Base-by-base conservation (phyloP, 2,113 vertebrate species). In the Rallus limicola region DNA sequence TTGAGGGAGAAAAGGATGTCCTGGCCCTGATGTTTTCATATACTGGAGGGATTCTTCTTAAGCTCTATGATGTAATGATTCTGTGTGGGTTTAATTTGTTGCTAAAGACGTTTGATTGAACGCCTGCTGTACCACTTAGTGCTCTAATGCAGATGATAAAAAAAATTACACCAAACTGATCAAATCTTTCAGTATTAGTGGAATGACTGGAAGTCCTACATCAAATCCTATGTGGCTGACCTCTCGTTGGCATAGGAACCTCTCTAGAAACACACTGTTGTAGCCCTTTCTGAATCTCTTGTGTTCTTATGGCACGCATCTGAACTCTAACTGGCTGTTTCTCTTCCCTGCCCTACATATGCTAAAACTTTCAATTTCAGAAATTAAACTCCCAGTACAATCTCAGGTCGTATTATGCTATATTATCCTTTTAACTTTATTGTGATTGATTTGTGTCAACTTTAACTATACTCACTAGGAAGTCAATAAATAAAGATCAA, bases 361-460 rank as follows among this genome's bases (percentile, higher is more conserved):
- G 82, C 71, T 71, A 93, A 95, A 97, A 90, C 78, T 87, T 79
- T 25, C 42, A 16, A 24, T 96, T 96, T 82, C 89, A 34, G 69
- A 97, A 98, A 98, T 98, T 98, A 98, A 98, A 96, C 97, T 93
- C 92, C n/a, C 74, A 93, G 83, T 81, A 91, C 86, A 83, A 87
- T 97, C 82, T 71, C 80, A 93, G 93, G 86, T 96, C 88, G 94
- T 97, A 97, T 98, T 98, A 98, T 95, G 97, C 91, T 98, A 92
- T 98, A 99, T 98, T 98, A 99, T 98, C 98, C 97, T 98, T 98
- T 99, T 98, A 99, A 99, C 98, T 98, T 98, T 98, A 98, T 99
- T 99, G 99, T 98, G 98, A 99, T 99, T 99, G 99, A 99, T 99
- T 98, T 98, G 97, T 98, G 99, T 99, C 99, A 99, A 97, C 98